Evolutionary conservation across 2,888 invertebrate species (phyloP), one percentile per base, ranked within the genome.

Genomic region (Chrysotoxum bicinctum): DNA sequence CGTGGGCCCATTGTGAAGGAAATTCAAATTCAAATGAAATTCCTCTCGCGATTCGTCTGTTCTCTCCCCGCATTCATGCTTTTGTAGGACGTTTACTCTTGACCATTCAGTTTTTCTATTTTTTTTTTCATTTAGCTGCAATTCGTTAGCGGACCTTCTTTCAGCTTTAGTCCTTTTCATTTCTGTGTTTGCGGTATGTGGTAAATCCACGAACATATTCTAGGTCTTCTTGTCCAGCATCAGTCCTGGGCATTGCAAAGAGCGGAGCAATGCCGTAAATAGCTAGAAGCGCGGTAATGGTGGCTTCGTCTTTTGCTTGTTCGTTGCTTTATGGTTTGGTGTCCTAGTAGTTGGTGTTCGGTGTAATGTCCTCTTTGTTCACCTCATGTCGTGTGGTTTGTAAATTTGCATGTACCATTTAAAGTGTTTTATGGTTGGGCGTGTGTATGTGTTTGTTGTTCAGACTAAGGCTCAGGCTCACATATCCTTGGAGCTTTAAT

Each of bases 21-120:
- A 80, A 85, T 73, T 80, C 85, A 85, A 85, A 85, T 85, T 76
- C 85, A 81, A 85, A 85, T 85, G 76, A 85, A 85, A 81, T 85
- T 81, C 85, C 72, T 81, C 69, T 50, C 32, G 75, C 26, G 69
- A 79, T 72, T 76, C 32, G 10, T 26, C 54, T 58, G 43, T 64
- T 50, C 43, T 76, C 50, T 50, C 43, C 72, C 50, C 26, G 50
- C 60, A 70, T 58, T 70, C 16, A 5, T 16, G 16, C 12, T 30
- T 32, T 50, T 40, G 60, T 58, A 52, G 26, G 80, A 68, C 75
- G 32, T 68, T 76, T 56, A 43, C 35, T 72, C 43, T 75, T 45
- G 45, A 48, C 16, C 10, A 23, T 66, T 75, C n/a, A 54, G 26
- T 26, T 23, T 32, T 60, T 43, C 16, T 10, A 14, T 43, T 35